Conservation (phyloP, 2,888 invertebrate species). For the Alviniconcha strummeri region DNA sequence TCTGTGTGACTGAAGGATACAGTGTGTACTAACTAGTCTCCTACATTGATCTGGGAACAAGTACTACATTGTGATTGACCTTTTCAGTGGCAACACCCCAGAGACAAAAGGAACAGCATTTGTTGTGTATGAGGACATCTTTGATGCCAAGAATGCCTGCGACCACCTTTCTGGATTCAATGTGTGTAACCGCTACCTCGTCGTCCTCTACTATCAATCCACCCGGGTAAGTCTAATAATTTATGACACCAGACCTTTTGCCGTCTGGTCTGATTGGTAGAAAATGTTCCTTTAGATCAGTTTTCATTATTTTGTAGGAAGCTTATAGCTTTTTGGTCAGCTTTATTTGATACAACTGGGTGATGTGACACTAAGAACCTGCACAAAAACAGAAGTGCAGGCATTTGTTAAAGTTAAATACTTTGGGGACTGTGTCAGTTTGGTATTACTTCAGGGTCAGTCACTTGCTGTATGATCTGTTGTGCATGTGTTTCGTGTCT, state of each 20-base stretch:
- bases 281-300: not conserved
- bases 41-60: not conserved
- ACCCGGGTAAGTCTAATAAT: slow-evolving; percentile 74
- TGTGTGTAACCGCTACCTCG: slow-evolving; percentile 98
- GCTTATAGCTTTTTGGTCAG: not conserved
- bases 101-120: slow-evolving; percentile 99
- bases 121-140: slow-evolving; percentile 99
- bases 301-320: not conserved
- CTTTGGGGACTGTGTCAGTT: too few relatives aligned
- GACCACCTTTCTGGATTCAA: slow-evolving; percentile 99
- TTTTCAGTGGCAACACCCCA: slow-evolving; percentile 91
- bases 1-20: not conserved
- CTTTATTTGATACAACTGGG: too few relatives aligned
- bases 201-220: slow-evolving; percentile 96
- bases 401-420: too few relatives aligned
- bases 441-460: too few relatives aligned
- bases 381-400: too few relatives aligned
- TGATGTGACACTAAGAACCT: too few relatives aligned
- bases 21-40: too few relatives aligned
- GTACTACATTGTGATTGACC: not conserved
- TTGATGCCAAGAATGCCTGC: slow-evolving; percentile 99
- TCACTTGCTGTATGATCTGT: too few relatives aligned
- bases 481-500: too few relatives aligned
- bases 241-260: not conserved
- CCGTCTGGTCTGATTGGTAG: not conserved